Evolutionary conservation across 2,888 invertebrate genomes (phyloP), one percentile per base, ranked within the genome.

Genomic region (Rhimphoctona megacephalus): DNA sequence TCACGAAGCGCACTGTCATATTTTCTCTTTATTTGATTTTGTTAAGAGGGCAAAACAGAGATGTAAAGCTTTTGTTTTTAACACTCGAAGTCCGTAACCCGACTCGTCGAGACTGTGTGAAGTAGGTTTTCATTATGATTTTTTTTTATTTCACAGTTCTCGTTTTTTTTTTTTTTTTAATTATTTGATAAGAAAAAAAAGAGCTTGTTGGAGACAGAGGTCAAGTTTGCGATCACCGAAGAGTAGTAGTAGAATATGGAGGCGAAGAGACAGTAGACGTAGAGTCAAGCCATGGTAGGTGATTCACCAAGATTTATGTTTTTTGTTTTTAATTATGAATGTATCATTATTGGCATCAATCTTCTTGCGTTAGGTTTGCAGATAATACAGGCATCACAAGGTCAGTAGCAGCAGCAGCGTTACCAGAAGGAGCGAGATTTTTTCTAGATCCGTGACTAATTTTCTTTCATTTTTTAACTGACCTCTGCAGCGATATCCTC

Each of bases 401-500:
- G 77, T 67, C 64, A 81, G 80, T 72, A 72, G 76, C 72, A 81
- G 78, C 78, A 72, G 83, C 73, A 85, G 78, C 54, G 74, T 79
- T 81, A 67, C 72, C 77, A 67, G 69, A 52, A 78, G 78, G 52
- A 84, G 69, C 52, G 73, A 67, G 49, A 52, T 43, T 81, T 83
- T 73, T 72, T 49, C 83, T 79, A 82, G 64, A 66, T 80, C 70
- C 36, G 46, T 61, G 61, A 70, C 46, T 80, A 80, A 54, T 64
- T 46, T 78, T 81, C 67, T 84, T 82, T 85, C 73, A 30, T 19
- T 79, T 76, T 64, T 61, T 69, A 78, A 89, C 89, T 88, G 88
- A 89, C 89, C 89, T 89, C 89, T 81, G 73, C 85, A 81, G 76
- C 39, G 82, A 79, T 80, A 77, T 86, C 66, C 64, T 72, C 67